Base-by-base conservation (phyloP, 1,140 invertebrate genomes). In the Drosophila gunungcola region DNA sequence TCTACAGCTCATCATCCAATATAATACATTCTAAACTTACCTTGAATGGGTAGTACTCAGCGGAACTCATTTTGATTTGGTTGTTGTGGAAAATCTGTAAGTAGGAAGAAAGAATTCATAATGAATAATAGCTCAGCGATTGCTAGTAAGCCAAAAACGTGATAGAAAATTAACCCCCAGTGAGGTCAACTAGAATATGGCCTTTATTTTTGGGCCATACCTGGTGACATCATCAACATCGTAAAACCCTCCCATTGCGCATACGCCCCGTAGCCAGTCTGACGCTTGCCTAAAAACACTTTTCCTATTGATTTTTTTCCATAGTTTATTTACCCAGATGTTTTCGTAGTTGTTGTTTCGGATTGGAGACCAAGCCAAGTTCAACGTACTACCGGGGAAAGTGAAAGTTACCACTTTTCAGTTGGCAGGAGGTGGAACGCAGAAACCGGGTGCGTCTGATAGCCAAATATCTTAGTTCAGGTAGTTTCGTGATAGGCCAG, bases 11-110 rank as follows among this genome's bases (percentile, higher is more conserved):
- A 41, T 65, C 12, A 12, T 25, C 1, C 3, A 12, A 32, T 16
- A 11, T 4, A 49, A 25, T 56, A 25, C 21, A 72, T 43, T 41
- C 16, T 27, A 11, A 6, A 90, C 80, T 91, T 63, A 92, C 91
- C 89, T 92, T 92, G 91, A 92, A 92, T 81, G 91, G 91, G 73
- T 92, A 92, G 78, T 92, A 92, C 70, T 92, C 91, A 60, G 91
- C 91, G 65, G 91, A 92, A 68, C 91, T 92, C 91, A 92, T 92
- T 78, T 72, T 64, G 58, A 27, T 70, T 80, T 45, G 38, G 73
- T 60, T 52, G 55, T 58, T 46, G 53, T 78, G 51, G 42, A 54
- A 83, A 72, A 80, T 82, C 83, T 86, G 79, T 83, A 86, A 83
- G 56, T 55, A 39, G 57, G 55, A 73, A 81, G 32, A 64, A 41